Conservation (phyloP, 2,888 invertebrate genomes). For the Stenurella melanura region DNA sequence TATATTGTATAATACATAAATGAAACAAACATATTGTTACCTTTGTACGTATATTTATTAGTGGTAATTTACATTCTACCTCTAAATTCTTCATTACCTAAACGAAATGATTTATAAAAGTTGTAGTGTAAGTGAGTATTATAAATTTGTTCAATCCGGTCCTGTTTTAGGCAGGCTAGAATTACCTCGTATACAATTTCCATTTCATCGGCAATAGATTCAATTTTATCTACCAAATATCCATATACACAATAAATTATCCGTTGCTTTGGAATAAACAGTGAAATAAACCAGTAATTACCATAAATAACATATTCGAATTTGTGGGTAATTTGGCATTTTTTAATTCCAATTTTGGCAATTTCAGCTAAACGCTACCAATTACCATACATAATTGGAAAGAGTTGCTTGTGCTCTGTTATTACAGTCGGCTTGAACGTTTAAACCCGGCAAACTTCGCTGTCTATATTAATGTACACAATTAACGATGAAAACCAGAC, state of each 20-base stretch:
- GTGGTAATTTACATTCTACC: too few relatives aligned
- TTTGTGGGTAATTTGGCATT: slow-evolving; percentile 53
- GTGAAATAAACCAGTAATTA: slow-evolving; percentile 40
- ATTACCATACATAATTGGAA: slow-evolving; percentile 61
- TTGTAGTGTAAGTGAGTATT: neutral
- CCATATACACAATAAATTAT: slow-evolving; percentile 34
- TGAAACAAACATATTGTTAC: too few relatives aligned
- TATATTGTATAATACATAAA: too few relatives aligned
- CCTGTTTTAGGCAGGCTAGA: neutral
- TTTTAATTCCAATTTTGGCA: slow-evolving; percentile 56
- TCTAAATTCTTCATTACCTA: too few relatives aligned
- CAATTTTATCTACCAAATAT: slow-evolving; percentile 30
- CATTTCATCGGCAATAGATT: slow-evolving; percentile 29
- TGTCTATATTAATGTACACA: slow-evolving; percentile 58
- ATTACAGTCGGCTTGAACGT: slow-evolving; percentile 39
- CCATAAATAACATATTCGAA: slow-evolving; percentile 53
- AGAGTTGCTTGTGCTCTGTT: slow-evolving; percentile 49
- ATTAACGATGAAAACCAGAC: slow-evolving; percentile 61
- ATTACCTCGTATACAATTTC: slow-evolving; percentile 12
- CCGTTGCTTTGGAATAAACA: slow-evolving; percentile 26
- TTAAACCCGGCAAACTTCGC: slow-evolving; percentile 32
- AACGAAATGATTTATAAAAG: too few relatives aligned
- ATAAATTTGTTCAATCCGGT: neutral
- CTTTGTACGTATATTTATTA: too few relatives aligned
- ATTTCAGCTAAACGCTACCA: slow-evolving; percentile 55